Base-by-base conservation (phyloP, 2,888 invertebrate species). In the Psylliodes chrysocephalus region DNA sequence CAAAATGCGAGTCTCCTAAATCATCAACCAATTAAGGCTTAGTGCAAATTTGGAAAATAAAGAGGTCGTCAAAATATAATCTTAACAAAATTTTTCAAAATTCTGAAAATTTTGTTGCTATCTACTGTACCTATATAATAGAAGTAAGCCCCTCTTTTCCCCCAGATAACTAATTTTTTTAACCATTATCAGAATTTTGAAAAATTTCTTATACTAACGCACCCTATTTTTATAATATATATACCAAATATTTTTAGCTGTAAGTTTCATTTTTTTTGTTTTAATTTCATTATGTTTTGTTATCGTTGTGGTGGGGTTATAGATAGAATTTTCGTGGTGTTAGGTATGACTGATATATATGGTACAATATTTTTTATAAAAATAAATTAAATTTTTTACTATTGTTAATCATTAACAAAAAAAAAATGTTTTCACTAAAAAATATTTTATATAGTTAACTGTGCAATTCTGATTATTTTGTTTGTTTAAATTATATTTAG, bases 201-300 rank as follows among this genome's bases (percentile, higher is more conserved):
- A 12, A 17, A 17, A 40, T 5, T 17, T n/a, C n/a, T 12, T 40
- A 15, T 7, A 7, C 12, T 15, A 12, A 44, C 17, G 15, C n/a
- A n/a, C 8, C 10, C 44, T 10, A 6, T 44, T 44, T 44, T n/a
- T 19, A 7, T 18, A n/a, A n/a, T n/a, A n/a, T 56, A 14, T 42
- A 55, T 47, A 56, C 56, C 56, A 56, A 56, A 56, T 56, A 56
- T 47, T 33, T 33, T 33, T 22, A 15, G 33, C 15, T 18, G 17
- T 56, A 44, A 30, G 44, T 19, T 12, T 10, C n/a, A 18, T 56
- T 56, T 56, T 46, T n/a, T 30, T 35, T 12, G 17, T 51, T 33
- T 51, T 51, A 33, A 33, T 30, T 49, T 33, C 22, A 17, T n/a
- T n/a, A 28, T 49, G 10, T 51, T 33, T 52, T 52, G 52, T 52